Evolutionary conservation across 2,113 vertebrate genomes (phyloP).

Genomic region (Melanerpes formicivorus): DNA sequence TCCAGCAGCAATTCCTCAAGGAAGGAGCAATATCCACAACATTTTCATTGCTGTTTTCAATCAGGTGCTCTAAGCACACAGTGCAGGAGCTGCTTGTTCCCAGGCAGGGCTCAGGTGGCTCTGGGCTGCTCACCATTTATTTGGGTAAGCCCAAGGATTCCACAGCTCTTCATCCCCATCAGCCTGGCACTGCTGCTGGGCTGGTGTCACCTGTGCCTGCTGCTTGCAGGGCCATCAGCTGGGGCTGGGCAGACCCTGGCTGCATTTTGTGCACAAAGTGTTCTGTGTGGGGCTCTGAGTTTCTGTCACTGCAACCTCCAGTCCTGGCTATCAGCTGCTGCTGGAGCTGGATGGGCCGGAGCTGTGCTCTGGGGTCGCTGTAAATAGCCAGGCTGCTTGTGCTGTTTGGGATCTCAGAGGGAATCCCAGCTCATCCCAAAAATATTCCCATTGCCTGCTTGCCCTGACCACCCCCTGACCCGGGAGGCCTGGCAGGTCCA

Average conservation of each 20-base stretch:
- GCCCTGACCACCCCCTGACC: slow-evolving; percentile 56
- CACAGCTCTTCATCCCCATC: background rate
- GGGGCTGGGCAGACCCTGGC: background rate
- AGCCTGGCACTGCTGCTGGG: background rate
- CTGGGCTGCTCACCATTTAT: background rate
- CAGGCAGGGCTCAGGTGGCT: background rate
- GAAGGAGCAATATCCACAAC: background rate
- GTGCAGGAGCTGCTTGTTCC: background rate
- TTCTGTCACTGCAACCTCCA: background rate
- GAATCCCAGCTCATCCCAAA: slow-evolving; percentile 22
- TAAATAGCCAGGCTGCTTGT: background rate
- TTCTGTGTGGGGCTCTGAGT: background rate
- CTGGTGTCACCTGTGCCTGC: background rate
- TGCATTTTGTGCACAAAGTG: background rate
- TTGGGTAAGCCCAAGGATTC: background rate
- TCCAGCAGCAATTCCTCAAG: background rate
- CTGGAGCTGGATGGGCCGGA: accelerated
- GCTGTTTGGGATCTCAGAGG: background rate
- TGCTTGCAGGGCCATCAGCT: background rate
- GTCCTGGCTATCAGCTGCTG: accelerated
- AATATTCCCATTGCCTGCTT: background rate
- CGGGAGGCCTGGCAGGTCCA: slow-evolving; percentile 28
- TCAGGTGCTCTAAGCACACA: background rate
- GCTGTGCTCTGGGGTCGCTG: background rate
- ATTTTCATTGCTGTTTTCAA: background rate